Base-by-base conservation (phyloP, 2,113 vertebrate species). In the Istiophorus platypterus region DNA sequence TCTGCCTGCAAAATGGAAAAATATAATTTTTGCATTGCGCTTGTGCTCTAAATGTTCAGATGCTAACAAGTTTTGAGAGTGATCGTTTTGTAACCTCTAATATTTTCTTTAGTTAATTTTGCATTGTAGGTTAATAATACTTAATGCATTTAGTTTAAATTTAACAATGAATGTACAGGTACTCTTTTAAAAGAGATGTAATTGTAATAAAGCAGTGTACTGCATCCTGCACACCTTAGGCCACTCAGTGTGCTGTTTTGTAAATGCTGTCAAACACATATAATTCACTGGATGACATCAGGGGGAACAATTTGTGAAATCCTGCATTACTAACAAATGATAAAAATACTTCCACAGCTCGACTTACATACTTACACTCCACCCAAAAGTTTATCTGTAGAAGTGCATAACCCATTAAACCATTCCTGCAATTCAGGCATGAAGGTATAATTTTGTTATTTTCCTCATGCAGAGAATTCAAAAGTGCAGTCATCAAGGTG, bases 371-470 rank as follows among this genome's bases (percentile, higher is more conserved):
- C 20, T 41, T 29, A 62, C 14, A 49, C 20, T 18, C n/a, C 29
- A 54, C 34, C 65, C 29, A 15, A 61, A 26, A 41, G 39, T 77
- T 45, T 17, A 70, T 61, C 64, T 75, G 42, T 29, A 18, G 52
- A 65, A 52, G 26, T 47, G 39, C 34, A 22, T 22, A 7, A 54
- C 37, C 11, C 18, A 56, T 76, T 62, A 81, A 54, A 29, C 11
- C 18, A 56, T 76, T 62, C 79, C 47, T 15, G 13, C 51, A 34
- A 52, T 64, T 65, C 58, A 62, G 26, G n/a, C 45, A 49, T 14
- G 24, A 61, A 72, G n/a, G 29, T 80, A 51, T 81, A 37, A 80
- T 84, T 84, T 68, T 58, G 26, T 64, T 69, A 61, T 74, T 76
- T 81, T 51, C 58, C 31, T 76, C 42, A 58, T 76, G 58, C 59